Evolutionary conservation across 2,113 vertebrate species (phyloP).

Genomic region (Opisthocomus hoazin): DNA sequence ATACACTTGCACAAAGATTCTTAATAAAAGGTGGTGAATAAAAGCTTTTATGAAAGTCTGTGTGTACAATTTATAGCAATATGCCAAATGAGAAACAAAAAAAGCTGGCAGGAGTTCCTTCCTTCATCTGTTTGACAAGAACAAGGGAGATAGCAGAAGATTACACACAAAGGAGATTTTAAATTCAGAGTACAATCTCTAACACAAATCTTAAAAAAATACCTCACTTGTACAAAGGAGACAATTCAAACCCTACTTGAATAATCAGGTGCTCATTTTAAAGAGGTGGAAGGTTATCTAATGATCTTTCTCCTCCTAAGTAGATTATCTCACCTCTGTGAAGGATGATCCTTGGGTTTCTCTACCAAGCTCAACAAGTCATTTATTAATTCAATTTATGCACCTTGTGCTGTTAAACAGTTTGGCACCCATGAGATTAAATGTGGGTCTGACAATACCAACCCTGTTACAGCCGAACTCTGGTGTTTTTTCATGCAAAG

Average conservation of each 20-base stretch:
- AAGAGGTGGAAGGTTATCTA: not conserved
- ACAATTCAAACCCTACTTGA: not conserved
- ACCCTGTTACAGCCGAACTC: not conserved
- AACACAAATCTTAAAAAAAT: slow-evolving; percentile 44
- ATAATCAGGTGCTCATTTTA: slow-evolving; percentile 14
- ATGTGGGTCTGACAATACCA: not conserved
- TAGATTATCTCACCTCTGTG: slow-evolving; percentile 2
- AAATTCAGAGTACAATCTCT: slow-evolving; percentile 36
- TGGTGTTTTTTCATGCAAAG: not conserved
- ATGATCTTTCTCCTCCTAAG: not conserved
- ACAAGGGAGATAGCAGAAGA: slow-evolving; percentile 11
- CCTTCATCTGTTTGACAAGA: slow-evolving; percentile 32
- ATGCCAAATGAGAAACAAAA: slow-evolving; percentile 12
- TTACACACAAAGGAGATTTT: slow-evolving; percentile 47
- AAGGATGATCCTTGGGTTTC: not conserved
- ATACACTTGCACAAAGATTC: not conserved
- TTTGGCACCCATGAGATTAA: not conserved
- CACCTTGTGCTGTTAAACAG: not conserved
- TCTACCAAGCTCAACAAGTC: not conserved
- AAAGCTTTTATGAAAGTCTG: slow-evolving; percentile 23
- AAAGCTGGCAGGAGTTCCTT: slow-evolving; percentile 11
- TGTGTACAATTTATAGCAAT: slow-evolving; percentile 14
- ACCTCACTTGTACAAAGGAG: not conserved
- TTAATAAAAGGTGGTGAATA: slow-evolving; percentile 28
- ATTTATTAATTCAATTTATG: not conserved